Evolutionary conservation across 2,113 vertebrate genomes (phyloP).

Genomic region (Scophthalmus maximus): DNA sequence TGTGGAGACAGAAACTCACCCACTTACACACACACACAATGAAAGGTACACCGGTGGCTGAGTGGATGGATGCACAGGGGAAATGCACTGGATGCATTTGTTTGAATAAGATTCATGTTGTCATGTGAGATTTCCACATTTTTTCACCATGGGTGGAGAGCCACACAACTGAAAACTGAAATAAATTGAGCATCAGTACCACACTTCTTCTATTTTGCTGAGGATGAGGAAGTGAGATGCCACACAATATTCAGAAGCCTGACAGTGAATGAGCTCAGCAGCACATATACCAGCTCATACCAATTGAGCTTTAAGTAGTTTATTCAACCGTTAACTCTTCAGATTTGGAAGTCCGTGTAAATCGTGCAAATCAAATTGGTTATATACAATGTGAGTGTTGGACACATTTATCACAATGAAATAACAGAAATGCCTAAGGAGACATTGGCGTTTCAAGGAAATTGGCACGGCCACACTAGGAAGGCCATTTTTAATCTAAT

Average conservation of each 20-base stretch:
- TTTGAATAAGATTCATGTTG: constrained; percentile 24
- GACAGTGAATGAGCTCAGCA: constrained; percentile 44
- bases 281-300: constrained; percentile 13
- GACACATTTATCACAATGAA: constrained; percentile 5
- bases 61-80: constrained; percentile 12
- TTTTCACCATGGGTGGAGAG: constrained; percentile 27
- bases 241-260: constrained; percentile 39
- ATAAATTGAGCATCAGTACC: constrained; percentile 31
- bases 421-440: constrained; percentile 15
- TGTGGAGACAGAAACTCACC: constrained; percentile 13
- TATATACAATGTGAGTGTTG: not conserved
- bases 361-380: constrained; percentile 19
- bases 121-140: constrained; percentile 26
- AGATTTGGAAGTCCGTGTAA: constrained; percentile 8
- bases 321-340: constrained; percentile 8
- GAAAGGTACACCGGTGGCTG: constrained; percentile 8
- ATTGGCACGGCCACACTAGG: not conserved
- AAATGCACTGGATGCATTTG: not conserved
- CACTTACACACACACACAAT: not conserved
- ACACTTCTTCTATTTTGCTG: constrained; percentile 50
- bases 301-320: constrained; percentile 15
- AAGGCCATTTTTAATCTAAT: constrained; percentile 16
- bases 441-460: not conserved
- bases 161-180: constrained; percentile 22
- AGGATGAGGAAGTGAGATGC: constrained; percentile 52